Conservation (phyloP, 2,797 vertebrate genomes). For the Oryzias dopingdopingensis region DNA sequence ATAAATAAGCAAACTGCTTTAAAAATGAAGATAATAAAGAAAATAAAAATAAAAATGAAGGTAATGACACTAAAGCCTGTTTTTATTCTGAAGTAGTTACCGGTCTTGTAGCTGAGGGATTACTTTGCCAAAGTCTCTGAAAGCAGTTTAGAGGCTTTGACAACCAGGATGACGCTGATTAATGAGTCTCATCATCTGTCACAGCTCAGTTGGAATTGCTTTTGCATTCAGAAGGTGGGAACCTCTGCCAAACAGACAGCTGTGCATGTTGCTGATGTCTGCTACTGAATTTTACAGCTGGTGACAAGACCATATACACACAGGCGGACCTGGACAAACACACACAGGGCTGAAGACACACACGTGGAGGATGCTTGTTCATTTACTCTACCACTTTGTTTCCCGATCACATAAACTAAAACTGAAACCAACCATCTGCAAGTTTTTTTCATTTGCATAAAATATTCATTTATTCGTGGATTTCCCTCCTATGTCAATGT, state of each 20-base stretch:
- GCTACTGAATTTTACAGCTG: slow-evolving; percentile 65
- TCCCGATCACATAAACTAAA: slow-evolving; percentile 33
- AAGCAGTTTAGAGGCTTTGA: slow-evolving; percentile 54
- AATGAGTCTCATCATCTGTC: slow-evolving; percentile 70
- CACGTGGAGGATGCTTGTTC: slow-evolving; percentile 45
- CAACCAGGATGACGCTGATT: slow-evolving; percentile 65
- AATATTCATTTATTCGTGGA: slow-evolving; percentile 71
- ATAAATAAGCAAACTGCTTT: too few species aligned
- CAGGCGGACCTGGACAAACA: slow-evolving; percentile 29
- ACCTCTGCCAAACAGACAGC: slow-evolving; percentile 68
- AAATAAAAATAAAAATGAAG: too few species aligned
- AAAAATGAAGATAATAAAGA: too few species aligned
- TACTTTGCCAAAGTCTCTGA: slow-evolving; percentile 46
- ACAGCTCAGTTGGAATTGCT: slow-evolving; percentile 64
- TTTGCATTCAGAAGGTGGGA: slow-evolving; percentile 52
- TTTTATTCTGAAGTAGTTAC: not conserved
- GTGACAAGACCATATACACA: slow-evolving; percentile 46
- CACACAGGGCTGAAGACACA: slow-evolving; percentile 21
- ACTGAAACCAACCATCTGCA: slow-evolving; percentile 70
- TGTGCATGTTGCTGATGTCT: slow-evolving; percentile 52
- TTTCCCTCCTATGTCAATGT: slow-evolving; percentile 60
- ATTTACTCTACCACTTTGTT: slow-evolving; percentile 29
- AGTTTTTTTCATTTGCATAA: slow-evolving; percentile 70
- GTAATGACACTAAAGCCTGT: not conserved
- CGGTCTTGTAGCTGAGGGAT: slow-evolving; percentile 22